Evolutionary conservation across 2,888 invertebrate species (phyloP).

Genomic region (Chydorus sphaericus): DNA sequence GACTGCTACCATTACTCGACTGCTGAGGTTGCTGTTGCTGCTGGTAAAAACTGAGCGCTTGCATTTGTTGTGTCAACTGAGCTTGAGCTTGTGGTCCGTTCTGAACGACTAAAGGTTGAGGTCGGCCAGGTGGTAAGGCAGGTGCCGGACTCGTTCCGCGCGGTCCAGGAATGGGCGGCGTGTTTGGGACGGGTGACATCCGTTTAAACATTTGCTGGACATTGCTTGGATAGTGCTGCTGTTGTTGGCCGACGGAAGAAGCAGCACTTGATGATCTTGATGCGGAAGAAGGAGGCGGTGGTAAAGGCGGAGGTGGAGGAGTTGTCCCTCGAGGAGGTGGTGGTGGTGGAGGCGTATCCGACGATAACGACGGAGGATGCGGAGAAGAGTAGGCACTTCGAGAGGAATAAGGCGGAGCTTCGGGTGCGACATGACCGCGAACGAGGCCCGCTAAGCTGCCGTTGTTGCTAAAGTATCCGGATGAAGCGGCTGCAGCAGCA

Average conservation of each 20-base stretch:
- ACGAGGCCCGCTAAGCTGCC: conserved; percentile 1
- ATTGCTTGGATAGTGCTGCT: conserved; percentile 38
- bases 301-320: conserved; percentile 31
- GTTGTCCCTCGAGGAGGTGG: conserved; percentile 43
- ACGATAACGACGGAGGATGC: not conserved
- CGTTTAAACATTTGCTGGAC: conserved; percentile 57
- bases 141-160: conserved; percentile 32
- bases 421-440: conserved; percentile 34
- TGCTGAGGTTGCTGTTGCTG: conserved; percentile 30
- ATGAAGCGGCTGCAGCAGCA: conserved; percentile 32
- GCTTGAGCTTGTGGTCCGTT: conserved; percentile 69
- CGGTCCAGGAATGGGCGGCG: conserved; percentile 20
- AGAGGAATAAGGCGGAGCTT: conserved; percentile 40
- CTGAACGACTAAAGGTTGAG: conserved; percentile 66
- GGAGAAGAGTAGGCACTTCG: conserved; percentile 9
- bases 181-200: conserved; percentile 46
- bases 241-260: conserved; percentile 20
- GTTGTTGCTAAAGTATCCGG: conserved; percentile 22
- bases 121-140: conserved; percentile 37
- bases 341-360: conserved; percentile 24
- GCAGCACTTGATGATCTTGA: conserved; percentile 13
- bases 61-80: conserved; percentile 74
- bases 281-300: conserved; percentile 20
- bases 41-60: conserved; percentile 58
- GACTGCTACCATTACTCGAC: not conserved